phyloP scores from a whole-genome alignment of 2,113 vertebrate species.

The Onychorhynchus coronatus region DNA sequence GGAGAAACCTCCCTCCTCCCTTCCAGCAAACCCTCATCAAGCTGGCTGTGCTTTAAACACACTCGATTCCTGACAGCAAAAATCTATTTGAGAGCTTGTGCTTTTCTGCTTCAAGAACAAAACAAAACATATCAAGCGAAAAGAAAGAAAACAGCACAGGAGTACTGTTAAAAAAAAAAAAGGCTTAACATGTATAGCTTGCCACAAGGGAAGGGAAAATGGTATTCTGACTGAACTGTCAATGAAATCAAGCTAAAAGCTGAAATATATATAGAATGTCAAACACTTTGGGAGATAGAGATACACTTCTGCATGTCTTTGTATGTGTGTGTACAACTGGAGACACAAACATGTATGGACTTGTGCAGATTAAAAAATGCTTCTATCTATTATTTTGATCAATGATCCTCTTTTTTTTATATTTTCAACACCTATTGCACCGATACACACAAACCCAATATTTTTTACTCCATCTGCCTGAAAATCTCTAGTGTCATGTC shows the following conservation, averaged over 20 bases:
- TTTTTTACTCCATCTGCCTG: slow-evolving; percentile 43
- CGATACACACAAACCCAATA: slow-evolving; percentile 54
- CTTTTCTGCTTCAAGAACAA: neutral
- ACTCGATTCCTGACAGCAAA: neutral
- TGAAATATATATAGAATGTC: neutral
- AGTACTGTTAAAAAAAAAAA: neutral
- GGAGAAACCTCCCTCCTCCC: neutral
- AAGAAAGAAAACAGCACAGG: neutral
- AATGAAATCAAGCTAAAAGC: slow-evolving; percentile 19
- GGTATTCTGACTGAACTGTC: slow-evolving; percentile 1
- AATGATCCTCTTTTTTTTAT: slow-evolving; percentile 3
- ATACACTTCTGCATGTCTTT: neutral
- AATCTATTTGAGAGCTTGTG: neutral
- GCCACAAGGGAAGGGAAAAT: slow-evolving; percentile 6
- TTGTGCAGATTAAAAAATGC: slow-evolving; percentile 43
- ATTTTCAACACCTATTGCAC: slow-evolving; percentile 63
- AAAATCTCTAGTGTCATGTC: slow-evolving; percentile 46
- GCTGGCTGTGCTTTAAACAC: neutral
- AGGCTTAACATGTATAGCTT: neutral
- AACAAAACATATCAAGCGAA: neutral
- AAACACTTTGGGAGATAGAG: neutral
- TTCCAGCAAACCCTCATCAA: neutral
- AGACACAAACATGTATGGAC: slow-evolving; percentile 33
- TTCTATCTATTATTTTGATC: slow-evolving; percentile 56
- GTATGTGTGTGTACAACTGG: neutral